Evolutionary conservation across 2,888 invertebrate species (phyloP).

Genomic region (Pterostichus niger): DNA sequence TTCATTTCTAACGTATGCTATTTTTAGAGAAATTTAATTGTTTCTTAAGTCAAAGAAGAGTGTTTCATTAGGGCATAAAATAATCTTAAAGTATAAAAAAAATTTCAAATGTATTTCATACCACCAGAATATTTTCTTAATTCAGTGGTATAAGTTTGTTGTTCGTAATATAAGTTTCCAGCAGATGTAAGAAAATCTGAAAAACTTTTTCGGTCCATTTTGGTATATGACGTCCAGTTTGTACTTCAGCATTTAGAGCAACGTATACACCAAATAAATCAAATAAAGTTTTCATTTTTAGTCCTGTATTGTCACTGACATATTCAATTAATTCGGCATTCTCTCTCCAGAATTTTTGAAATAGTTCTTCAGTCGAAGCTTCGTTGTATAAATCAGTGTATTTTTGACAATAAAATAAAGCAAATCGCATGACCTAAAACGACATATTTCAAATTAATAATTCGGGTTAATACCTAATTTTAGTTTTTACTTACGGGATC

Average conservation of each 20-base stretch:
- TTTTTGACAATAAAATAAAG: conserved; percentile 41
- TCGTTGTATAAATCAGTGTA: conserved; percentile 22
- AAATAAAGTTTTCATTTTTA: conserved; percentile 15
- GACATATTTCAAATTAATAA: background rate
- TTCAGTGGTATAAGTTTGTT: conserved; percentile 72
- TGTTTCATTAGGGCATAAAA: no score
- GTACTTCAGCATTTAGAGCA: conserved; percentile 64
- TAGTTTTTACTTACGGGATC: conserved; percentile 70
- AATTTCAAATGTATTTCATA: background rate
- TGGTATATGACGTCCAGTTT: conserved; percentile 63
- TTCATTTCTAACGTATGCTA: no score
- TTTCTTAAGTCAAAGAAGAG: no score
- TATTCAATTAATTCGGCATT: conserved; percentile 36
- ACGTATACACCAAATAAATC: conserved; percentile 30
- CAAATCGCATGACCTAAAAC: conserved; percentile 8
- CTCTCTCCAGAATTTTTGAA: conserved; percentile 32
- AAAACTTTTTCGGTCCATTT: conserved; percentile 56
- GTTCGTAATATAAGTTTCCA: conserved; percentile 74
- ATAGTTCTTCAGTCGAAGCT: background rate
- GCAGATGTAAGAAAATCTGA: conserved; percentile 72
- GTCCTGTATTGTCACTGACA: conserved; percentile 39
- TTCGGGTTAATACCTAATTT: background rate
- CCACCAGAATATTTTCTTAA: conserved; percentile 37
- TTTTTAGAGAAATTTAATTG: no score
- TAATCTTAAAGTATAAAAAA: no score